Base-by-base conservation (phyloP, 2,113 vertebrate species). In the Kryptolebias marmoratus region DNA sequence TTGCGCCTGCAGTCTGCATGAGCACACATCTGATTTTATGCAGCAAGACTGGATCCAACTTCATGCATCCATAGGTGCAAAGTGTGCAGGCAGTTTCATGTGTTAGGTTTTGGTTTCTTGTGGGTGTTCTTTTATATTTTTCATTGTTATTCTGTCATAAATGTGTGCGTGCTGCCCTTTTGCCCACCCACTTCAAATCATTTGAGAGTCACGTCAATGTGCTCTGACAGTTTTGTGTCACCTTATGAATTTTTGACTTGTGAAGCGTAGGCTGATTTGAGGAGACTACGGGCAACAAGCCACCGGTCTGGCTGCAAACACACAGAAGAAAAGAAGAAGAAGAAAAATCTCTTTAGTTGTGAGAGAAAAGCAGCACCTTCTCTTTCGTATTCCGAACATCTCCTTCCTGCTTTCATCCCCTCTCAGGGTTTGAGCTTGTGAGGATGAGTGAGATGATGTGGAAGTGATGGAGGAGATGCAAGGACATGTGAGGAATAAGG, bases 181-280 rank as follows among this genome's bases (percentile, higher is more conserved):
- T 63, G 64, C n/a, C 48, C 75, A 36, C 79, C 61, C 64, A 79
- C 83, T 27, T 52, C 39, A 15, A 67, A 56, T 86, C 79, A 72
- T 83, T 69, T 80, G 84, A 80, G 71, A 88, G 73, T 81, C 47
- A 55, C 75, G 76, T 87, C 84, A 87, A 85, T 83, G 9, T 64
- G 75, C 73, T 49, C 65, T 87, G 90, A 89, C 89, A 90, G 88
- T 89, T 92, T 87, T 75, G 85, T 91, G 88, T 90, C 89, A 91
- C 82, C 84, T 86, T 89, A 69, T 90, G 82, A 75, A 81, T 89
- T 85, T 90, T 90, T 88, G 85, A 91, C 88, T 86, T 73, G 75
- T 68, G 84, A 81, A 86, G 87, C 89, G 87, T 89, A 89, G 89
- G 80, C 73, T 80, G 82, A 68, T 88, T 81, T 67, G 77, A 71